Conservation (phyloP, 2,888 invertebrate species). For the Cephalotes varians region DNA sequence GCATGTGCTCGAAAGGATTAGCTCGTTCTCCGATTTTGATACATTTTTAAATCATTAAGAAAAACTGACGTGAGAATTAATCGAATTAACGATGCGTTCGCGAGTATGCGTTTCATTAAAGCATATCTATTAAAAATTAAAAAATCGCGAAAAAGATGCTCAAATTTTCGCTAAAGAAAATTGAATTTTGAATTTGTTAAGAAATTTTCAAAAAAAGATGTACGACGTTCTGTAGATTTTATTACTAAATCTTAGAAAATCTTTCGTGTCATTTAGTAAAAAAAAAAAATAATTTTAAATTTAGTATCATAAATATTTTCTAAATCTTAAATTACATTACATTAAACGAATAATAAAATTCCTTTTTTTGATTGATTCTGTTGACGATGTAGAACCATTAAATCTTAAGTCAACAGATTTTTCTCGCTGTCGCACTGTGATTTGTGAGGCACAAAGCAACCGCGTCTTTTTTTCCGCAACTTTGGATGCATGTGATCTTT, state of each 20-base stretch:
- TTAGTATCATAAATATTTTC: neutral
- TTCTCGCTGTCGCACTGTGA: neutral
- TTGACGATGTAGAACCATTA: constrained; percentile 41
- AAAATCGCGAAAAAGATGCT: neutral
- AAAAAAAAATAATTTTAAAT: neutral
- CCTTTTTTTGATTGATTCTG: constrained; percentile 27
- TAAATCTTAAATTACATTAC: neutral
- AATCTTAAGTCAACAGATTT: constrained; percentile 22
- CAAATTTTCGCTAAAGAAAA: neutral
- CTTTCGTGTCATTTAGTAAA: neutral
- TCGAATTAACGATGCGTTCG: neutral
- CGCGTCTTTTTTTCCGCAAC: constrained; percentile 8
- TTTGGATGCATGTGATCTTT: constrained; percentile 11
- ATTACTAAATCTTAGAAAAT: neutral
- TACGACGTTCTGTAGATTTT: neutral
- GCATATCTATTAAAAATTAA: neutral
- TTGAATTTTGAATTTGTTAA: neutral
- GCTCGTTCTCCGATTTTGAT: neutral
- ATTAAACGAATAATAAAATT: neutral
- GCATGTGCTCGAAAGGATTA: neutral
- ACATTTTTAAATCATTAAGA: neutral
- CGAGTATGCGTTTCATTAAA: neutral
- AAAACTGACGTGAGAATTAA: neutral
- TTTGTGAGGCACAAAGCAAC: constrained; percentile 40
- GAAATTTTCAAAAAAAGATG: neutral